phyloP scores from a whole-genome alignment of 2,888 invertebrate species.

The Osmoderma eremita region DNA sequence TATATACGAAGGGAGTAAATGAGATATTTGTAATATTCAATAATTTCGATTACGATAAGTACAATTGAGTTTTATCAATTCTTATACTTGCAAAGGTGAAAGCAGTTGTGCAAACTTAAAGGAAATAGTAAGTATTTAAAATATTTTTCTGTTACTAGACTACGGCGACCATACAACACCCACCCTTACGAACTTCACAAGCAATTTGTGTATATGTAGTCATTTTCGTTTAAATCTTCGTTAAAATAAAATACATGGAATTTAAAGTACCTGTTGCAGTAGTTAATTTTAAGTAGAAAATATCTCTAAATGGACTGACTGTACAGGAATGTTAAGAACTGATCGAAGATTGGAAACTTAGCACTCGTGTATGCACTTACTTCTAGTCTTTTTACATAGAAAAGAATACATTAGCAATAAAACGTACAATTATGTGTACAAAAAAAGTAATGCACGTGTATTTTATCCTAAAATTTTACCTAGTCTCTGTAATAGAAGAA shows the following conservation, averaged over 20 bases:
- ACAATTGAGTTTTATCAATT: slow-evolving; percentile 35
- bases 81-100: not conserved
- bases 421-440: not conserved
- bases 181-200: no score
- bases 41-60: not conserved
- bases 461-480: slow-evolving; percentile 5
- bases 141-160: no score
- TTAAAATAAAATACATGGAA: no score
- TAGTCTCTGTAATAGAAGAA: slow-evolving; percentile 15
- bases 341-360: slow-evolving; percentile 19
- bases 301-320: slow-evolving; percentile 26
- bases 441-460: not conserved
- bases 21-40: not conserved
- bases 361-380: slow-evolving; percentile 1
- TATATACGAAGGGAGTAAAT: not conserved
- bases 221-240: no score
- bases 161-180: no score
- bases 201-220: no score
- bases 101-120: not conserved
- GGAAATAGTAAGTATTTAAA: not conserved
- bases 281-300: slow-evolving; percentile 7
- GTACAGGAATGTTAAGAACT: slow-evolving; percentile 10
- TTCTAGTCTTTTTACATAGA: slow-evolving; percentile 27
- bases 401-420: not conserved
- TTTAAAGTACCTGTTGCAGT: no score